phyloP scores from a whole-genome alignment of 2,888 invertebrate species.

The Diarsia rubi region DNA sequence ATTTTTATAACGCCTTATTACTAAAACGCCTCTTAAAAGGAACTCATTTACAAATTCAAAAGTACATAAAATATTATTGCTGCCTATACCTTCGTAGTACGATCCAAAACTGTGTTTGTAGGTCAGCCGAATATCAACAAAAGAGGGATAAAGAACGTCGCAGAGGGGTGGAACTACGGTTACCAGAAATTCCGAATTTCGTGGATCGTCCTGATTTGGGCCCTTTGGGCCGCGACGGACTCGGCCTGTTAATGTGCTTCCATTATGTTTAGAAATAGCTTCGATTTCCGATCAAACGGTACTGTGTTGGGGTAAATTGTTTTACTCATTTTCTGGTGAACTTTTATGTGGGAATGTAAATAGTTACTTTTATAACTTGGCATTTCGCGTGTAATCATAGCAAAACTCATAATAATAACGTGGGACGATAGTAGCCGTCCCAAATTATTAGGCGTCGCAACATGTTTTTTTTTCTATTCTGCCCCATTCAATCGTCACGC shows the following conservation, averaged over 20 bases:
- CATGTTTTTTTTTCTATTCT: no score
- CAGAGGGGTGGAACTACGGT: slow-evolving; percentile 59
- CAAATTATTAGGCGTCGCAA: no score
- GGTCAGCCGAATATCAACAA: slow-evolving; percentile 87
- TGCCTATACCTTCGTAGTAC: slow-evolving; percentile 54
- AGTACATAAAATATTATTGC: slow-evolving; percentile 67
- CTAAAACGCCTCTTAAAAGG: slow-evolving; percentile 61
- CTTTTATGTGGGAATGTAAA: not conserved
- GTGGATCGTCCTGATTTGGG: slow-evolving; percentile 49
- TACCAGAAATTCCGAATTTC: slow-evolving; percentile 54
- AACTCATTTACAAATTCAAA: slow-evolving; percentile 67
- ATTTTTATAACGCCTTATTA: slow-evolving; percentile 65
- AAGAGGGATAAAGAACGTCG: slow-evolving; percentile 72
- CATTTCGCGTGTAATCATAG: not conserved
- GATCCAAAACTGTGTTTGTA: slow-evolving; percentile 85
- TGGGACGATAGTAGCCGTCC: no score
- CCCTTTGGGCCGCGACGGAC: slow-evolving; percentile 4
- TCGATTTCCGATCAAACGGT: slow-evolving; percentile 39
- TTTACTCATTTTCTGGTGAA: slow-evolving; percentile 23
- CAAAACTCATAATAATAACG: no score
- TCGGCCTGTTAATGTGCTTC: slow-evolving; percentile 36
- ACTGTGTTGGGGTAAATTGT: slow-evolving; percentile 7
- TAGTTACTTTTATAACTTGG: not conserved
- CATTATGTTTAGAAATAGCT: slow-evolving; percentile 52
- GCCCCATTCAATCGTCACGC: no score